Conservation (phyloP, 53 echinoderm and acorn worm genomes). For the Zoroaster sp. region DNA sequence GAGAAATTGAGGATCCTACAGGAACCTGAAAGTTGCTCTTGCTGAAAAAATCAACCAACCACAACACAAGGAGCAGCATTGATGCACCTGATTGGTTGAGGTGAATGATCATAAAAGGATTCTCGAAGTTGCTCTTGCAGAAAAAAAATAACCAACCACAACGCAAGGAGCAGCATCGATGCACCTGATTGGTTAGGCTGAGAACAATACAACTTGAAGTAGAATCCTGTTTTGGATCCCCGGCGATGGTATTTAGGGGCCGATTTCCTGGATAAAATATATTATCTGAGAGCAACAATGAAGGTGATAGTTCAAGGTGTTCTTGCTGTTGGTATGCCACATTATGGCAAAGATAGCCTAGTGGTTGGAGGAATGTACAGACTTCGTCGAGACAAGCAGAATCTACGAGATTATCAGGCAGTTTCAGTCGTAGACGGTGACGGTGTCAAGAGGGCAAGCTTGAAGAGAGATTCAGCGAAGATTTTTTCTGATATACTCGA, state of each 20-base stretch:
- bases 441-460: slow-evolving; percentile 10
- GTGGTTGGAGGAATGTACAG: not conserved
- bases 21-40: not conserved
- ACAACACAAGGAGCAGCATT: not conserved
- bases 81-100: not conserved
- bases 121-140: not conserved
- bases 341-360: not conserved
- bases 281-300: not conserved
- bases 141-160: not conserved
- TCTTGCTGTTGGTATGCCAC: slow-evolving; percentile 20
- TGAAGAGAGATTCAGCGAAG: slow-evolving; percentile 23
- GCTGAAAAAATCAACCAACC: not conserved
- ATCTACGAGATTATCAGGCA: not conserved
- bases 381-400: not conserved
- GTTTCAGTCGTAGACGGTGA: not conserved
- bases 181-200: not conserved
- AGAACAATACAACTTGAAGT: not conserved
- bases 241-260: not conserved
- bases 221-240: not conserved
- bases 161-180: not conserved
- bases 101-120: no score
- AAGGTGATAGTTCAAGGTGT: slow-evolving; percentile 23
- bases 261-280: no score
- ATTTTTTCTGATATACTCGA: not conserved
- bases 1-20: not conserved